These are phyloP conservation scores for Anoura caudifer DNA, from an alignment of 2,113 vertebrate genomes.

Conservation along the genomic window DNA sequence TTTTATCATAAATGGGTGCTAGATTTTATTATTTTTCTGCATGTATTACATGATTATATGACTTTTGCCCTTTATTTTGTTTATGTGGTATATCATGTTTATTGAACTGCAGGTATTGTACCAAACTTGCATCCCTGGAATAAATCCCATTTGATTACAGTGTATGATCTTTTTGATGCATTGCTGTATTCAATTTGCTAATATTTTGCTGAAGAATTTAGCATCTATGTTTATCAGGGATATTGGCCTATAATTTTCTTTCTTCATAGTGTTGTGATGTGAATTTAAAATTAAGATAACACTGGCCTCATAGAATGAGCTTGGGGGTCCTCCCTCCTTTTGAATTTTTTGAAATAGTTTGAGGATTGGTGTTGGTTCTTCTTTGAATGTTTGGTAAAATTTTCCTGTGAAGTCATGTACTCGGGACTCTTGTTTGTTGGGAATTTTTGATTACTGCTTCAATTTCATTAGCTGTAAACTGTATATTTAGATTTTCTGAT, in stretches of 20 bases:
- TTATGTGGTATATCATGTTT: not conserved
- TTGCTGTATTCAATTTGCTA: not conserved
- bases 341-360: not conserved
- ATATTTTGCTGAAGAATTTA: not conserved
- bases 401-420: not conserved
- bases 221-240: not conserved
- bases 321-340: too few species aligned
- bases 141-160: not conserved
- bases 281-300: too few species aligned
- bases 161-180: not conserved
- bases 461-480: not conserved
- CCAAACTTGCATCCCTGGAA: not conserved
- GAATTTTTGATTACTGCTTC: not conserved
- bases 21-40: not conserved
- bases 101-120: not conserved
- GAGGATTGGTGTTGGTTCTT: not conserved
- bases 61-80: not conserved
- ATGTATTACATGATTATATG: not conserved
- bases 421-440: not conserved
- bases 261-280: too few species aligned
- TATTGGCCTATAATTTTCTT: too few species aligned
- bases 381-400: not conserved
- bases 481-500: not conserved
- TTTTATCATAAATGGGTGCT: too few species aligned
- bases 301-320: too few species aligned